Conservation (phyloP, 2,888 invertebrate species). For the Empis stercorea region DNA sequence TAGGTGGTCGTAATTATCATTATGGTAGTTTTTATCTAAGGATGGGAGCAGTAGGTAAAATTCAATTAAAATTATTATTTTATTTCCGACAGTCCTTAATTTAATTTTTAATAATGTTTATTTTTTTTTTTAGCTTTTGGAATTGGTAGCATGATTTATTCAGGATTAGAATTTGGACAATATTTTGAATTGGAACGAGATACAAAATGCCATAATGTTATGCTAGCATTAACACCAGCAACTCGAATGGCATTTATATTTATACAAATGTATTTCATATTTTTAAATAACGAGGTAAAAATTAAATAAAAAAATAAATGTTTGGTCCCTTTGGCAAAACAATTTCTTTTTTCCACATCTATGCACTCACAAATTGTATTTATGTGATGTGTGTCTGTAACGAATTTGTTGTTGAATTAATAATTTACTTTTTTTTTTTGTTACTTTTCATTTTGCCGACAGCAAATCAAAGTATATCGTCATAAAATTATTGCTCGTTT, state of each 20-base stretch:
- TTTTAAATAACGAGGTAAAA: slow-evolving; percentile 86
- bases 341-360: too few relatives aligned
- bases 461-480: slow-evolving; percentile 83
- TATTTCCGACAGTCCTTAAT: neutral
- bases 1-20: slow-evolving; percentile 55
- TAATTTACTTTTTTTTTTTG: too few relatives aligned
- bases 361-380: too few relatives aligned
- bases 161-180: slow-evolving; percentile 87
- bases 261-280: slow-evolving; percentile 96
- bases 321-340: too few relatives aligned
- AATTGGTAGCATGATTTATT: slow-evolving; percentile 94
- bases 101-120: neutral
- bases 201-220: slow-evolving; percentile 82
- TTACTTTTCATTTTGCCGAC: slow-evolving; percentile 5
- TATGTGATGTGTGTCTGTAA: too few relatives aligned
- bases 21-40: slow-evolving; percentile 86
- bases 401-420: too few relatives aligned
- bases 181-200: slow-evolving; percentile 86
- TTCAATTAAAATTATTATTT: neutral
- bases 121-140: slow-evolving; percentile 64
- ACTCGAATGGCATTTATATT: slow-evolving; percentile 93
- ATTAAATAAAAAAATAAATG: neutral
- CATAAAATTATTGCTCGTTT: slow-evolving; percentile 83
- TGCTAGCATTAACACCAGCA: slow-evolving; percentile 79
- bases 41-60: slow-evolving; percentile 81